Base-by-base conservation (phyloP, 2,888 invertebrate species). In the Cheilosia pagana region DNA sequence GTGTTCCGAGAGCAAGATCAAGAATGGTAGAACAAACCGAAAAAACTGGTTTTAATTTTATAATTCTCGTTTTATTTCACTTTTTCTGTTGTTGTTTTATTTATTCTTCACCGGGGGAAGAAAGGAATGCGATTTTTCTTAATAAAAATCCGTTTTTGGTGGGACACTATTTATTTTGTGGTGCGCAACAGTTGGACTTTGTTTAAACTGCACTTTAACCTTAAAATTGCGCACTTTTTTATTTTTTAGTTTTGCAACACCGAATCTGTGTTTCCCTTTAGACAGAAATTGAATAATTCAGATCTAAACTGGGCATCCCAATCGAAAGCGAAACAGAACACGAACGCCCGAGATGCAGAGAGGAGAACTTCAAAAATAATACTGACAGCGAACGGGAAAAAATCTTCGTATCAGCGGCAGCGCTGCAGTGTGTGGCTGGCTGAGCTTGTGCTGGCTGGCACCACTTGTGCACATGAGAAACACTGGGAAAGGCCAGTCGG, bases 341-440 rank as follows among this genome's bases (percentile, higher is more conserved):
- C 50, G 31, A 4, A 50, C 12, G 3, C 12, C 35, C 35, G 35
- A 85, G 75, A 85, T 81, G 76, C 85, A 85, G 63, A 85, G 62
- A 75, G 70, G 45, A 81, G 79, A 85, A 85, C 85, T 85, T 81
- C 81, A 71, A 81, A 71, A 71, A 62, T 76, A 76, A 85, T 65
- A 85, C 85, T 85, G 81, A 59, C 52, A 23, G 23, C 23, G 50
- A 23, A 78, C 72, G 85, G 81, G 76, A 76, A 85, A 79, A 79
- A 85, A 81, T 81, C 81, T 85, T 81, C 65, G 55, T 76, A 85
- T 76, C 79, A 62, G 45, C 53, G 70, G 23, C 65, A 63, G 67
- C 62, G 41, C 59, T 23, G 35, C 53, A n/a, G n/a, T 45, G 43
- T 16, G 28, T 43, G 12, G 23, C 19, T 45, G 8, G n/a, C 23